Percentiles rank a stretch among this genome's conserved stretches.
Evolutionary conservation across 2,888 invertebrate genomes (phyloP).

Genomic region (Pandemis corylana): DNA sequence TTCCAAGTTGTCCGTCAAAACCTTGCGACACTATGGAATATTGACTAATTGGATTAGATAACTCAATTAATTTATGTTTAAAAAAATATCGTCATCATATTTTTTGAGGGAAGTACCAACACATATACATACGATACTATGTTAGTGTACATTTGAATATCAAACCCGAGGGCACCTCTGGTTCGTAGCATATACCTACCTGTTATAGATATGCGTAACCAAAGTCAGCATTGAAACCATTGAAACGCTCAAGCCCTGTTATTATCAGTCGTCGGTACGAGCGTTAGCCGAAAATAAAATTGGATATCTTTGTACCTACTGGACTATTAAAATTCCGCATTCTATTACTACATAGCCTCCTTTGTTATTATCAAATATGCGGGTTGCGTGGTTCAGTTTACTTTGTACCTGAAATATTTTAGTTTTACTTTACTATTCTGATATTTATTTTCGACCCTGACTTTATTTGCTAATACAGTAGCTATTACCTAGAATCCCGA

Average conservation of each 20-base stretch:
- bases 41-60: no score
- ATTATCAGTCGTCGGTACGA: slow-evolving; percentile 41
- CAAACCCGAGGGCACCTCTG: not conserved
- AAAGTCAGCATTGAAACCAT: slow-evolving; percentile 16
- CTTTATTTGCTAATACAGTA: no score
- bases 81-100: no score
- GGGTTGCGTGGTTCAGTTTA: slow-evolving; percentile 26
- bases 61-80: no score
- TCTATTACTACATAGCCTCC: slow-evolving; percentile 26
- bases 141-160: not conserved
- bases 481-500: no score
- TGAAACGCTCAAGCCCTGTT: slow-evolving; percentile 37
- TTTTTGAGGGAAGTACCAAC: not conserved
- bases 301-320: slow-evolving; percentile 38
- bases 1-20: no score
- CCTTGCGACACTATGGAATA: no score
- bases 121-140: not conserved
- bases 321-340: slow-evolving; percentile 39
- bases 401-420: slow-evolving; percentile 23
- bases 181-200: not conserved
- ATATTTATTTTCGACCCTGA: not conserved
- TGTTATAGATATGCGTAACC: not conserved
- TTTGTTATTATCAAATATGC: slow-evolving; percentile 32
- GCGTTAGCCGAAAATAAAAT: slow-evolving; percentile 42
- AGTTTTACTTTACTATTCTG: not conserved